These are phyloP conservation scores for Pachyseris speciosa DNA, from an alignment of 64 coral and sea anemone species.

Conservation along the genomic window DNA sequence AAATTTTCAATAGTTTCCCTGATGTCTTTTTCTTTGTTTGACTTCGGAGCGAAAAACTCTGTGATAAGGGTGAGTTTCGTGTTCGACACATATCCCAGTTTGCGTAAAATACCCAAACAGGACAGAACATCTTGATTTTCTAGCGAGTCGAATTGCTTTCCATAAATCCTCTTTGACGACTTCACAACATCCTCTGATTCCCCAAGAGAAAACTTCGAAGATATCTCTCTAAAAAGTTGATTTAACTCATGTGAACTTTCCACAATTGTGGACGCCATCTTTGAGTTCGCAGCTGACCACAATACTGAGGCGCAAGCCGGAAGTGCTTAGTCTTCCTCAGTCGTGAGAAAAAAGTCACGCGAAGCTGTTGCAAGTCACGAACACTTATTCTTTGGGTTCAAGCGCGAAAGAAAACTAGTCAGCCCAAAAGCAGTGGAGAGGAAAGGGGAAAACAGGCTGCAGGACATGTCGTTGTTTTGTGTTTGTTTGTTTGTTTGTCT, in stretches of 20 bases:
- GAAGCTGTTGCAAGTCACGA: too few relatives aligned
- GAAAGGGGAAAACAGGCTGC: too few relatives aligned
- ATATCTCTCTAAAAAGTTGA: constrained; percentile 17
- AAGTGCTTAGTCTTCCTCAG: too few relatives aligned
- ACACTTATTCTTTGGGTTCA: too few relatives aligned
- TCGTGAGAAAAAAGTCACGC: too few relatives aligned
- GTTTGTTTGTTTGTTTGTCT: too few relatives aligned
- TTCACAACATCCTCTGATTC: constrained; percentile 24
- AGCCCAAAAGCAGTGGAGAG: too few relatives aligned
- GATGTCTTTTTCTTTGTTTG: background rate
- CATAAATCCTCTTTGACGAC: constrained; percentile 18
- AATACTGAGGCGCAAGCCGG: too few relatives aligned
- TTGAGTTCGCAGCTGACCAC: too few relatives aligned
- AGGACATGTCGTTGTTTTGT: too few relatives aligned
- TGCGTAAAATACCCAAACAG: background rate
- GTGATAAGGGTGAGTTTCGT: background rate
- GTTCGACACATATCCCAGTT: background rate
- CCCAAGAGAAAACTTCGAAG: background rate
- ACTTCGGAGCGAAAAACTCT: constrained; percentile 3
- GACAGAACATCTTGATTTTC: background rate
- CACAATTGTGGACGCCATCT: background rate
- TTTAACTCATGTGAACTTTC: background rate
- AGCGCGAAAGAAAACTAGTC: too few relatives aligned
- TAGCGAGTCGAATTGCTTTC: background rate
- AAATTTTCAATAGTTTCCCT: background rate